Percentiles rank a stretch among this genome's conserved stretches.
Evolutionary conservation across 2,113 vertebrate genomes (phyloP).

Genomic region (Pao palembangensis): DNA sequence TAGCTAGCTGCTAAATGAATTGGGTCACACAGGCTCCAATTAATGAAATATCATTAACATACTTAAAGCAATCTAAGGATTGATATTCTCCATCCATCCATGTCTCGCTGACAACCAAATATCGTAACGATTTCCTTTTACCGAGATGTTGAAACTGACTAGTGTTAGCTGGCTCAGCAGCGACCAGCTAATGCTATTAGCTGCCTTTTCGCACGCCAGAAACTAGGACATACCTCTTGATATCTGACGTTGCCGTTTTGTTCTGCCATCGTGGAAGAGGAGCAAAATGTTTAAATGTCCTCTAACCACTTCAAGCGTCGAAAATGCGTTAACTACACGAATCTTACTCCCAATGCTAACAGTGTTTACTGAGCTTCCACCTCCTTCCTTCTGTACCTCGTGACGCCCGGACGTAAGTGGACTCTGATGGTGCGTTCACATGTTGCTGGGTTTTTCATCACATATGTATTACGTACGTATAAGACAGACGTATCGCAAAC

Average conservation of each 20-base stretch:
- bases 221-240: slow-evolving; percentile 68
- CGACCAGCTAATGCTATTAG: slow-evolving; percentile 9
- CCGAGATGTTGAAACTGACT: too few species aligned
- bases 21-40: not conserved
- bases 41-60: not conserved
- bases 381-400: slow-evolving; percentile 36
- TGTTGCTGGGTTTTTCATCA: not conserved
- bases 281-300: not conserved
- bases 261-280: slow-evolving; percentile 68
- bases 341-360: not conserved
- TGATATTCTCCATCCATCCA: too few species aligned
- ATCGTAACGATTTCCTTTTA: too few species aligned
- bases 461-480: not conserved
- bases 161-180: not conserved
- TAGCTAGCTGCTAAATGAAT: slow-evolving; percentile 1
- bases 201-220: not conserved
- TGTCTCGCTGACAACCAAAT: too few species aligned
- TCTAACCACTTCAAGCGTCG: not conserved
- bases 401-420: not conserved
- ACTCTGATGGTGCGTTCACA: slow-evolving; percentile 29
- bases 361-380: slow-evolving; percentile 54
- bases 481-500: too few species aligned
- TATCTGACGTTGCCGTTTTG: slow-evolving; percentile 72
- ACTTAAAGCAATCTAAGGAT: not conserved
- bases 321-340: slow-evolving; percentile 1